phyloP scores from a whole-genome alignment of 92 coral and sea anemone genomes.

The Palythoa grandis region DNA sequence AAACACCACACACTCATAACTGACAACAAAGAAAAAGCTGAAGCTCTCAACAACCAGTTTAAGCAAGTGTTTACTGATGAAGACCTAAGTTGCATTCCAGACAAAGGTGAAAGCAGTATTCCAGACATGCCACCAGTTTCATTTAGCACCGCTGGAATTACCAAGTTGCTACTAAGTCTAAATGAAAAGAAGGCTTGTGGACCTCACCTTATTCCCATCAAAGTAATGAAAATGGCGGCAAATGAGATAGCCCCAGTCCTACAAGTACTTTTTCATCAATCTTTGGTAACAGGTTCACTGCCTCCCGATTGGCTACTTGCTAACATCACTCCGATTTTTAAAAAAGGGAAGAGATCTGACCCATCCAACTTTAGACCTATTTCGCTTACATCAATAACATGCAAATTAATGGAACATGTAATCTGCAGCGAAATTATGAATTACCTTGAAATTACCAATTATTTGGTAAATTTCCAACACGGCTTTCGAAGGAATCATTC shows the following conservation, averaged over 20 bases:
- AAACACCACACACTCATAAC: neutral
- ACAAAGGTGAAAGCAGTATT: neutral
- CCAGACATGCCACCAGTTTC: conserved; percentile 4
- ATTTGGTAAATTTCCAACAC: conserved; percentile 4
- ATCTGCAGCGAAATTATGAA: neutral
- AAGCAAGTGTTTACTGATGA: neutral
- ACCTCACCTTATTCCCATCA: neutral
- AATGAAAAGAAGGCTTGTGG: neutral
- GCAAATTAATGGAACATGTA: conserved; percentile 17
- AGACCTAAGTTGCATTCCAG: neutral
- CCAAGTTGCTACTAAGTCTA: neutral
- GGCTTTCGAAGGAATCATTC: conserved; percentile 17
- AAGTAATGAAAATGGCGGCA: neutral
- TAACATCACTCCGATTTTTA: neutral
- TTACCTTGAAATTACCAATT: neutral
- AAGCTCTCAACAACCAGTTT: neutral
- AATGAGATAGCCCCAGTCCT: neutral
- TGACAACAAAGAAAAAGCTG: neutral
- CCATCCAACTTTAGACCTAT: conserved; percentile 6
- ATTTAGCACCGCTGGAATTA: neutral
- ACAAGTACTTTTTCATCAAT: neutral
- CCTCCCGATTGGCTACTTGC: conserved; percentile 3
- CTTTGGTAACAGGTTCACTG: neutral
- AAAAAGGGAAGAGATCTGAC: neutral
- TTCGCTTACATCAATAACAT: conserved; percentile 3